These are phyloP conservation scores for Sebastes miniatus DNA, from an alignment of 2,797 vertebrate genomes.

Conservation along the genomic window DNA sequence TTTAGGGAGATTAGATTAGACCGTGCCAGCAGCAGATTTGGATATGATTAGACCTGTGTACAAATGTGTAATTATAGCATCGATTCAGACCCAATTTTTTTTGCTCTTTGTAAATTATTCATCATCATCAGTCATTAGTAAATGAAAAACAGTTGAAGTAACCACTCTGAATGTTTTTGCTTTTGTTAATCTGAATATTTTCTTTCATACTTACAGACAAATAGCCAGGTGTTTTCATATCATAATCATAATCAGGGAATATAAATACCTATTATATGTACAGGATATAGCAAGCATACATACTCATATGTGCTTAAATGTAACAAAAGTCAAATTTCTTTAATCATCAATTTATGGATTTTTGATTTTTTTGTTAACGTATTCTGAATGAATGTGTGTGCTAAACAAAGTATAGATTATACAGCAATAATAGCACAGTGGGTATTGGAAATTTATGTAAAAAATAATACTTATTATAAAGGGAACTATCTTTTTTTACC, in stretches of 20 bases:
- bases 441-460: rapidly evolving
- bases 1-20: conserved; percentile 15
- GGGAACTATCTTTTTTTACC: no score
- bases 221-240: no score
- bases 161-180: not conserved
- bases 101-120: not conserved
- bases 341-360: not conserved
- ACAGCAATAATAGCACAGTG: no score
- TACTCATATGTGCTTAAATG: not conserved
- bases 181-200: not conserved
- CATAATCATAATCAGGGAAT: no score
- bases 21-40: not conserved
- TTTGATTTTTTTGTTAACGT: not conserved
- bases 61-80: not conserved
- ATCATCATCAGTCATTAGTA: not conserved
- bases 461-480: no score
- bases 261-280: not conserved
- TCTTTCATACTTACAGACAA: not conserved
- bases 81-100: not conserved
- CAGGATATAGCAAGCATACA: not conserved
- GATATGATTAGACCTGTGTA: not conserved
- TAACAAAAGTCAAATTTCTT: not conserved
- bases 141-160: not conserved
- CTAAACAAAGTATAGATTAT: no score
- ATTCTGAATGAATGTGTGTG: no score